A percentile compares a stretch with the other conserved stretches of the same genome.
These are phyloP conservation scores for Salvelinus alpinus DNA, from an alignment of 2,113 vertebrate genomes.

Conservation along the genomic window DNA sequence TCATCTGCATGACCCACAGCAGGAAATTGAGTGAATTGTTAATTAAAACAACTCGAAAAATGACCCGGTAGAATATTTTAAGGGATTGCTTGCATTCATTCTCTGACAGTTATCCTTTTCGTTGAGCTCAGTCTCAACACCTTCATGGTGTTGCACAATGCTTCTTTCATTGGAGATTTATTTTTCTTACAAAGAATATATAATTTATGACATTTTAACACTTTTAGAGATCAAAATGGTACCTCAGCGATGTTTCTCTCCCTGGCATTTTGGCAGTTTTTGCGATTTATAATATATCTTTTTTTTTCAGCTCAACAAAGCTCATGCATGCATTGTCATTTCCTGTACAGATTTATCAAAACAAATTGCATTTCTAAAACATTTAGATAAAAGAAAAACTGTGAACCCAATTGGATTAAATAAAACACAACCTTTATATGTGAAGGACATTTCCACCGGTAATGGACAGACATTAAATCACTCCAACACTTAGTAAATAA, in stretches of 20 bases:
- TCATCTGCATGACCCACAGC: background rate
- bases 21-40: background rate
- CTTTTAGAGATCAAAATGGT: slow-evolving; percentile 33
- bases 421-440: too few relatives aligned
- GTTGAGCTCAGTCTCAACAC: background rate
- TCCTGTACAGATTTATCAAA: background rate
- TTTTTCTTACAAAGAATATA: slow-evolving; percentile 10
- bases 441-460: too few relatives aligned
- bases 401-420: background rate
- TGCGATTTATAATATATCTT: background rate
- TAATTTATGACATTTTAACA: slow-evolving; percentile 41
- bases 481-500: background rate
- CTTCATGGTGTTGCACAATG: background rate
- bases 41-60: background rate
- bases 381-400: background rate
- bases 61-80: background rate
- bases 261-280: background rate
- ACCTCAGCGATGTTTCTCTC: background rate
- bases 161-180: background rate
- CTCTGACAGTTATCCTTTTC: background rate
- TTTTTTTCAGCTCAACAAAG: background rate
- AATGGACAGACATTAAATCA: background rate
- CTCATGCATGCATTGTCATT: background rate
- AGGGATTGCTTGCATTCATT: background rate
- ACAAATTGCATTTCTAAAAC: background rate